phyloP scores from a whole-genome alignment of 2,797 vertebrate species.

The Lerista edwardsae region DNA sequence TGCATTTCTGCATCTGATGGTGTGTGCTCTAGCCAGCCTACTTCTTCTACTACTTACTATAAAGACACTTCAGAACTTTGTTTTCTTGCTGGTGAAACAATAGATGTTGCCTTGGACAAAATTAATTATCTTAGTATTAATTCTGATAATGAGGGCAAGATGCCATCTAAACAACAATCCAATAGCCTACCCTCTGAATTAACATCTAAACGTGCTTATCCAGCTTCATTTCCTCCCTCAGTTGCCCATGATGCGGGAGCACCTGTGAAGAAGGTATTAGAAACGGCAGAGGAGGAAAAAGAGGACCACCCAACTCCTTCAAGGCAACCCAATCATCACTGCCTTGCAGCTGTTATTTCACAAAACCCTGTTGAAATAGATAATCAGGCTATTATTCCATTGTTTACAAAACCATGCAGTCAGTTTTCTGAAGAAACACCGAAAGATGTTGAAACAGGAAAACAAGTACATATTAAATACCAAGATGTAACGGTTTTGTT shows the following conservation, averaged over 20 bases:
- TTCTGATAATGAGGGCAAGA: not conserved
- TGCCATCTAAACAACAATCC: slow-evolving; percentile 28
- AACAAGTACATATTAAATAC: slow-evolving; percentile 33
- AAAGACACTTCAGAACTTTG: slow-evolving; percentile 34
- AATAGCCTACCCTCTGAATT: not conserved
- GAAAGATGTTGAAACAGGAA: slow-evolving; percentile 18
- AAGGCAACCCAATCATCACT: slow-evolving; percentile 10
- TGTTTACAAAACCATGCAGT: slow-evolving; percentile 56
- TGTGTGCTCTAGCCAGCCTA: slow-evolving; percentile 27
- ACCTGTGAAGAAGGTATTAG: slow-evolving; percentile 25
- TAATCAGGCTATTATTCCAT: slow-evolving; percentile 56
- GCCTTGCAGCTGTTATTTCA: not conserved
- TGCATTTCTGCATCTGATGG: slow-evolving; percentile 23
- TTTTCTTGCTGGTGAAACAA: slow-evolving; percentile 12
- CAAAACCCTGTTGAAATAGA: slow-evolving; percentile 30
- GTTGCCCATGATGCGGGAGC: slow-evolving; percentile 28
- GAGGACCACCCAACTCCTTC: not conserved
- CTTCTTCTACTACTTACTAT: slow-evolving; percentile 35
- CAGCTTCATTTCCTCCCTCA: slow-evolving; percentile 25
- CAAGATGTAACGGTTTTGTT: slow-evolving; percentile 54
- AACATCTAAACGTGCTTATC: not conserved
- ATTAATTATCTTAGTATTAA: slow-evolving; percentile 5
- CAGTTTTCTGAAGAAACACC: slow-evolving; percentile 56
- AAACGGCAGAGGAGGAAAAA: slow-evolving; percentile 1
- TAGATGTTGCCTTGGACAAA: not conserved